Evolutionary conservation across 2,888 invertebrate species (phyloP), one percentile per base, ranked within the genome.

Genomic region (Coelopa pilipes): DNA sequence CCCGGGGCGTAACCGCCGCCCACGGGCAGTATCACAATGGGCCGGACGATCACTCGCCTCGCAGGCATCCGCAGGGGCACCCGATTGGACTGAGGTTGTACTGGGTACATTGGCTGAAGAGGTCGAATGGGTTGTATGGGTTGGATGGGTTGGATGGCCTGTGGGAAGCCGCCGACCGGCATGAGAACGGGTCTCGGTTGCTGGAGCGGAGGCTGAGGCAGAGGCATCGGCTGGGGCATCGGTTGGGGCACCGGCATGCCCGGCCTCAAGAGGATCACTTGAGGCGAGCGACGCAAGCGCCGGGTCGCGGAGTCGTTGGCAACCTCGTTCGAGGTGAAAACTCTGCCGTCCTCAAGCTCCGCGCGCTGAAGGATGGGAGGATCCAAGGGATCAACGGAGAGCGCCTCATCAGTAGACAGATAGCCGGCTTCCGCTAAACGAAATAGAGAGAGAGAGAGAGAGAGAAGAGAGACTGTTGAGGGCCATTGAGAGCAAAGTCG

Each of bases 21-120:
- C 13, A 73, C 74, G 17, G 73, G 73, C 10, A 76, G 66, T 67
- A 75, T 75, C 34, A 77, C 69, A 19, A 75, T 69, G 2, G 72
- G 75, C 45, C 47, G 72, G 10, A 78, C 71, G 57, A 76, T 76
- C 11, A 78, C 57, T 59, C 74, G 73, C 7, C 4, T 34, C 34
- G 34, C 4, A 34, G n/a, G n/a, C n/a, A n/a, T n/a, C n/a, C 34
- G 34, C 34, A 34, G 34, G 4, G 7, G 4, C 34, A 7, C 2
- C 1, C 45, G 5, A 45, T 19, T 65, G n/a, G 65, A 46, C 17
- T 15, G 66, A 67, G 4, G 49, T 12, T 34, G 13, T n/a, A 55
- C 3, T 1, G 71, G 49, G 15, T 34, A 15, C 17, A 55, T 7
- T 1, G 71, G 71, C 46, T 67, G 60, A 47, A 17, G 46, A 7